phyloP scores from a whole-genome alignment of 2,888 invertebrate genomes.

The Leptinotarsa haldemani region DNA sequence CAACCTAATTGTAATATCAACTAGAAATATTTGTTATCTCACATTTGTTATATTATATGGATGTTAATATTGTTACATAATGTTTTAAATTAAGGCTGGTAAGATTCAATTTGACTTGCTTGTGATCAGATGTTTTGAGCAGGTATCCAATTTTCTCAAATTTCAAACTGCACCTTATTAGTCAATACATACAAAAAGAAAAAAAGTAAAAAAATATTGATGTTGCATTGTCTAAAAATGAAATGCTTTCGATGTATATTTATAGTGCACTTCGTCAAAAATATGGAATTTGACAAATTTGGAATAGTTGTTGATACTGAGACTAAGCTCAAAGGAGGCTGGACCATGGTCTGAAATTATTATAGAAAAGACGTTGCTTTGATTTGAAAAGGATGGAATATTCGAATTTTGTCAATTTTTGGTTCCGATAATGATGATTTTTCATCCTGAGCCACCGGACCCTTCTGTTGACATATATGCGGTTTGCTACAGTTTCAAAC shows the following conservation, averaged over 20 bases:
- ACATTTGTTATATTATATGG: constrained; percentile 65
- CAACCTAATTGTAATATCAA: constrained; percentile 53
- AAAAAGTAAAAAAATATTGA: constrained; percentile 50
- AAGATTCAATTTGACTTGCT: constrained; percentile 51
- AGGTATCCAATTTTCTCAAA: constrained; percentile 23
- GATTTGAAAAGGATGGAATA: too few relatives aligned
- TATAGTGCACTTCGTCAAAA: constrained; percentile 47
- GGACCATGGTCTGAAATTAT: constrained; percentile 60
- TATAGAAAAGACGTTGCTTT: constrained; percentile 24
- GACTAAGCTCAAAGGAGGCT: constrained; percentile 60
- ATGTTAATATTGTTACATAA: constrained; percentile 61
- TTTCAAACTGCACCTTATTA: constrained; percentile 48
- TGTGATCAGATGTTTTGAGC: neutral
- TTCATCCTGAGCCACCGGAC: constrained; percentile 64
- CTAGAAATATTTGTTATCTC: constrained; percentile 59
- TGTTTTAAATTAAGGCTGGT: constrained; percentile 57
- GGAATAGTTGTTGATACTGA: constrained; percentile 45
- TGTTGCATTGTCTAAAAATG: constrained; percentile 56
- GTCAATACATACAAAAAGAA: constrained; percentile 43
- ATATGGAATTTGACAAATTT: constrained; percentile 44
- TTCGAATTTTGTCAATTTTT: constrained; percentile 53
- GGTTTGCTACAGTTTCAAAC: constrained; percentile 49
- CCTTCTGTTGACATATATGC: constrained; percentile 54
- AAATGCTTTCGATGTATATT: constrained; percentile 57
- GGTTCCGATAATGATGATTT: constrained; percentile 60